These are phyloP conservation scores for Tetraodon nigroviridis DNA, from an alignment of 2,113 vertebrate species.

Conservation along the genomic window DNA sequence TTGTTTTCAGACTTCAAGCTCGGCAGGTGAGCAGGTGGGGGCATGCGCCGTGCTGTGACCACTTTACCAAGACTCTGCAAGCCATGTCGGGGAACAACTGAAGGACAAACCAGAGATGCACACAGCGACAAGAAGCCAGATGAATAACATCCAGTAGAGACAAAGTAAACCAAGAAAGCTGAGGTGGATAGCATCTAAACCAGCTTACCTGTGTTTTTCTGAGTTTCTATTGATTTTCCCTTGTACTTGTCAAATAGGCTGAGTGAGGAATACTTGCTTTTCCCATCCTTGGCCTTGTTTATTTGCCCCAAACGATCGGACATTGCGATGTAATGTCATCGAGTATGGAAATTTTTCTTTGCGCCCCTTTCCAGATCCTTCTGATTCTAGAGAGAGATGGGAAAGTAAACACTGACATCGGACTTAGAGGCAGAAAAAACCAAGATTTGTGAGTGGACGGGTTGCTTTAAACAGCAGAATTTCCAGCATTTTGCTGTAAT, in stretches of 20 bases:
- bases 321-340: slow-evolving; percentile 99
- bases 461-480: neutral
- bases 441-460: neutral
- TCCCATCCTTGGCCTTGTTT: slow-evolving; percentile 99
- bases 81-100: slow-evolving; percentile 99
- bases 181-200: neutral
- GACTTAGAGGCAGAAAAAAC: neutral
- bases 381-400: slow-evolving; percentile 58
- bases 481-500: neutral
- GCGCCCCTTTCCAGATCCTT: slow-evolving; percentile 91
- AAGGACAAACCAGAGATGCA: neutral
- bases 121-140: neutral
- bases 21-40: slow-evolving; percentile 97
- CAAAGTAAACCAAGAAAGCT: neutral
- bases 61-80: slow-evolving; percentile 99
- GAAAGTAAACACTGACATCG: slow-evolving; percentile 4
- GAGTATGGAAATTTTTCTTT: slow-evolving; percentile 98
- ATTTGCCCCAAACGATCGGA: slow-evolving; percentile 99
- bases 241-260: slow-evolving; percentile 99
- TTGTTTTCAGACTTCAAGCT: slow-evolving; percentile 99
- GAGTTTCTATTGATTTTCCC: slow-evolving; percentile 98
- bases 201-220: slow-evolving; percentile 91
- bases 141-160: neutral
- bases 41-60: slow-evolving; percentile 98
- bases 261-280: slow-evolving; percentile 99